These are phyloP conservation scores for Protosalanx chinensis DNA, from an alignment of 2,797 vertebrate species.

Conservation along the genomic window DNA sequence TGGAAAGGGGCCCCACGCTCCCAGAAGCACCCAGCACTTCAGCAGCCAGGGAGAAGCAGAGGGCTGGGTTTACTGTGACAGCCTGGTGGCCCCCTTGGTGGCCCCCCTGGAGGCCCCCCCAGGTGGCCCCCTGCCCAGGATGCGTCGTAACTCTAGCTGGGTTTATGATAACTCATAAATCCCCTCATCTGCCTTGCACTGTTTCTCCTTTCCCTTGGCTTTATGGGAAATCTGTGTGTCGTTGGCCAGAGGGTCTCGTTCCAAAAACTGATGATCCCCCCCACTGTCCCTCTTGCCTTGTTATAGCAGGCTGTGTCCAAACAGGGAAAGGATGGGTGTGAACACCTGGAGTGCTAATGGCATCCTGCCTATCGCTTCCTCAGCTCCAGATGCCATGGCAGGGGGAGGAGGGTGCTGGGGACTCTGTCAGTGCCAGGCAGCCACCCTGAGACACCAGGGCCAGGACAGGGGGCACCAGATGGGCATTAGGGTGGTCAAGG, in stretches of 20 bases:
- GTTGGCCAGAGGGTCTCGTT: conserved; percentile 27
- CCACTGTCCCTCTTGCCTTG: conserved; percentile 32
- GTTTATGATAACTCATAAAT: conserved; percentile 61
- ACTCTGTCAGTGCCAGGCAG: conserved; percentile 60
- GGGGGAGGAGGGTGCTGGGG: conserved; percentile 59
- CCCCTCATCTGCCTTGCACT: conserved; percentile 22
- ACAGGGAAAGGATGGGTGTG: conserved; percentile 59
- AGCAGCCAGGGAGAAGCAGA: conserved; percentile 40
- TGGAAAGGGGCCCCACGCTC: conserved; percentile 8
- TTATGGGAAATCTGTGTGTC: conserved; percentile 42
- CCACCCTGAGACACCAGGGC: conserved; percentile 58
- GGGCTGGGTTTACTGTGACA: conserved; percentile 65
- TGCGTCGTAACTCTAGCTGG: conserved; percentile 42
- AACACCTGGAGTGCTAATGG: conserved; percentile 66
- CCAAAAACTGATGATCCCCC: not conserved
- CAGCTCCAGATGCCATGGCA: conserved; percentile 66
- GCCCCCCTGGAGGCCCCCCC: not conserved
- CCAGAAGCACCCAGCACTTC: conserved; percentile 54
- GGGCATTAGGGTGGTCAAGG: conserved; percentile 56
- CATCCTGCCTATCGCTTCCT: conserved; percentile 57
- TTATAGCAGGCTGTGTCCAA: conserved; percentile 42
- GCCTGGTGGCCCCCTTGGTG: conserved; percentile 52
- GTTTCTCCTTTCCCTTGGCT: conserved; percentile 22
- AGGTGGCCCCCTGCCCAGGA: conserved; percentile 43
- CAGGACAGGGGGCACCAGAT: conserved; percentile 67